These are phyloP conservation scores for Odontothrips loti DNA, from an alignment of 2,888 invertebrate genomes.

Conservation along the genomic window DNA sequence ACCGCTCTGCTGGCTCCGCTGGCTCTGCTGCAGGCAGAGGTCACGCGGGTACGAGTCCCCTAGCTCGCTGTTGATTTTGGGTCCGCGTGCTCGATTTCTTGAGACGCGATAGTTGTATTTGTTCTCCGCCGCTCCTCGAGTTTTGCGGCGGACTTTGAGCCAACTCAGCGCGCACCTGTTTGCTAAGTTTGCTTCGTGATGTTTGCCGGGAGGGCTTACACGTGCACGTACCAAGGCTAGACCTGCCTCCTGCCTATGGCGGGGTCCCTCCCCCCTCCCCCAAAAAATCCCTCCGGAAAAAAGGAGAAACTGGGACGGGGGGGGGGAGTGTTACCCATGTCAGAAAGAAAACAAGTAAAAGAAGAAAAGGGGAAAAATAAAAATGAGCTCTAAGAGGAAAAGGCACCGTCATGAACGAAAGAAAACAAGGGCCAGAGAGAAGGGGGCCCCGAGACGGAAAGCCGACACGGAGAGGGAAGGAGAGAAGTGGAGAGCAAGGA, in stretches of 20 bases:
- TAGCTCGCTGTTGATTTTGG: too few species aligned
- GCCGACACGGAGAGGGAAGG: constrained; percentile 11
- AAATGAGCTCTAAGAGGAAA: constrained; percentile 6
- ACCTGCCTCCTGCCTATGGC: not conserved
- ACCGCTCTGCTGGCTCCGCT: not conserved
- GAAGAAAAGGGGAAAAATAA: constrained; percentile 4
- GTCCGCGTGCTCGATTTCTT: not conserved
- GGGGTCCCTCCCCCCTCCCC: not conserved
- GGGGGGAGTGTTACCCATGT: not conserved
- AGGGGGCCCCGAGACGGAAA: constrained; percentile 3
- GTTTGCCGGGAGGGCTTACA: too few species aligned
- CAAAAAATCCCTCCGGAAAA: not conserved
- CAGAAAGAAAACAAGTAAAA: constrained; percentile 19
- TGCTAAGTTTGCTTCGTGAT: too few species aligned
- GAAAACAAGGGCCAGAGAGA: constrained; percentile 24
- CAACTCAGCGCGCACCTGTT: too few species aligned
- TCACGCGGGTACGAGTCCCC: too few species aligned
- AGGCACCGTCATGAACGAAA: constrained; percentile 26
- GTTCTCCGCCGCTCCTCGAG: too few species aligned
- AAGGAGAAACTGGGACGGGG: constrained; percentile 13
- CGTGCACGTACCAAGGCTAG: too few species aligned
- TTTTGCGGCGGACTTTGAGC: too few species aligned
- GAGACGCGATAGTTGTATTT: not conserved
- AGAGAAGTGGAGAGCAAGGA: not conserved
- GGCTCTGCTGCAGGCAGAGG: not conserved